Base-by-base conservation (phyloP, 2,797 vertebrate genomes). In the Xiphorhynchus erythropygius region DNA sequence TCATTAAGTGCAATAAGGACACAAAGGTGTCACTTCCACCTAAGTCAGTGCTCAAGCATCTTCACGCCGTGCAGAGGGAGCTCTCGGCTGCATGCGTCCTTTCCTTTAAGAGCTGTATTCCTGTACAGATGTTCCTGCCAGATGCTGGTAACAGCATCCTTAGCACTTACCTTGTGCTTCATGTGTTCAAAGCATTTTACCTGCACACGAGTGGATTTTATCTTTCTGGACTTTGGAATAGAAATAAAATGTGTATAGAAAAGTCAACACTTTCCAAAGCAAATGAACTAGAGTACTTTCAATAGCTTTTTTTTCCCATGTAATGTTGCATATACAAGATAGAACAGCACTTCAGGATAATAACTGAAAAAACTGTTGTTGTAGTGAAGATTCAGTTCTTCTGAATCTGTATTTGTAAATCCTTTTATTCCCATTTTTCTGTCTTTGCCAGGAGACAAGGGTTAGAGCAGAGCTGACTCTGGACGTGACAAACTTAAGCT, bases 171-270 rank as follows among this genome's bases (percentile, higher is more conserved):
- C 68, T 71, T 35, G 81, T 49, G 84, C 81, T 87, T 69, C 63
- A 41, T 89, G 65, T 86, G 59, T 86, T 93, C 76, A 77, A 55
- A 81, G 82, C 39, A 7, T 88, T 93, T 93, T 84, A 76, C 76
- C 63, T 86, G 67, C 81, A 85, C 88, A 56, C 6, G 27, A 88
- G 85, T 94, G 91, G 91, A 94, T 96, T 95, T 96, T 96, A 42
- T 89, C 93, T 94, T 97, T 96, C 89, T 44, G 74, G 92, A 93
- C 62, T 87, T 90, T 28, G 87, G 80, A 87, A 87, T 68, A 95
- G 77, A 59, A 96, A 52, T 79, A 76, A 94, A 92, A 90, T 13
- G 1, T 76, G 77, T 94, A 90, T 82, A 95, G 86, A 95, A 95
- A 92, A 95, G 52, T 21, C 55, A 94, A 77, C 63, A 52, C 74